Conservation (phyloP, 1,140 invertebrate genomes). For the Drosophila persimilis region DNA sequence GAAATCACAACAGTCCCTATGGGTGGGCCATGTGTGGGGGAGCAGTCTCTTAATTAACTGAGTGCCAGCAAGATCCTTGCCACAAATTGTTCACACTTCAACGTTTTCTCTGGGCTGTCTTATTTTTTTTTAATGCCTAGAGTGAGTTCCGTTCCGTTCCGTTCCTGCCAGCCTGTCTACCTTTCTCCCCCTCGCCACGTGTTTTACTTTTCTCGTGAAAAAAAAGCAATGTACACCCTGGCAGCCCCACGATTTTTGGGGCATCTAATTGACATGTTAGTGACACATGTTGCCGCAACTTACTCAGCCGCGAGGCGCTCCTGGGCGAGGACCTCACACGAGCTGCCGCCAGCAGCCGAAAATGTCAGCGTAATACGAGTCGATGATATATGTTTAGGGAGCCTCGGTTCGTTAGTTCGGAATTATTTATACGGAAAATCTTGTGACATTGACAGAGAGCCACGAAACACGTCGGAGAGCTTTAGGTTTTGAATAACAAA, state of each 20-base stretch:
- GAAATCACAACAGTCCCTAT: conserved; percentile 71
- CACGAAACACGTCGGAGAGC: conserved; percentile 17
- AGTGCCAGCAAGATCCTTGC: conserved; percentile 62
- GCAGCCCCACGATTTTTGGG: conserved; percentile 41
- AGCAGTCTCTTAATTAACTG: conserved; percentile 66
- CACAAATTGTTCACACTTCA: conserved; percentile 81
- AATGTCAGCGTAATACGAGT: conserved; percentile 73
- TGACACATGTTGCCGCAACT: conserved; percentile 71
- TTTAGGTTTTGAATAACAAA: conserved; percentile 35
- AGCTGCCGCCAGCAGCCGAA: conserved; percentile 41
- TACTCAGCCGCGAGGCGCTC: conserved; percentile 43
- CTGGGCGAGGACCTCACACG: conserved; percentile 70
- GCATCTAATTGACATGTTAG: conserved; percentile 81
- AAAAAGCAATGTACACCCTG: conserved; percentile 17
- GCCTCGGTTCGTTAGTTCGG: conserved; percentile 65
- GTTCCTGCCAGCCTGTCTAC: not conserved
- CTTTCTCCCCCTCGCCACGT: conserved; percentile 43
- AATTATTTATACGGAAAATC: conserved; percentile 63
- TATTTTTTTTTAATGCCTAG: conserved; percentile 18
- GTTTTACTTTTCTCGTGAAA: conserved; percentile 40
- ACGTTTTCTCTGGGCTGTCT: conserved; percentile 45
- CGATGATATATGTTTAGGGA: conserved; percentile 78
- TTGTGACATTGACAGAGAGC: conserved; percentile 54
- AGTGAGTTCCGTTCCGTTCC: conserved; percentile 10
- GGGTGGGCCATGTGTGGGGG: conserved; percentile 62